Base-by-base conservation (phyloP, 2,888 invertebrate genomes). In the Stratiomys singularior region DNA sequence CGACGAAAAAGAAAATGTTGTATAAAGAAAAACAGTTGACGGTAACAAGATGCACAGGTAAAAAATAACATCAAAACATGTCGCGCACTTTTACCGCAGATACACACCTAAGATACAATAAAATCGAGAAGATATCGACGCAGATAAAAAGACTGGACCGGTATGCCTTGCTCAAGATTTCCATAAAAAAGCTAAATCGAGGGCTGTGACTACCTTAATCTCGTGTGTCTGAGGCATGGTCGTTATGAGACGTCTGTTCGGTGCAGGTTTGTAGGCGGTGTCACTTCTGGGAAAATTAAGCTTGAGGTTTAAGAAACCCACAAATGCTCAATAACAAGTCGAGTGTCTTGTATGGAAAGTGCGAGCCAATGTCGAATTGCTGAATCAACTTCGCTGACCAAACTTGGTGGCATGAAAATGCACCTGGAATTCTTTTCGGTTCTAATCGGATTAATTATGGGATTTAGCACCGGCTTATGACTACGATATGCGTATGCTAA, bases 1-100 rank as follows among this genome's bases (percentile, higher is more conserved):
- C 52, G 52, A 13, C 52, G 52, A 15, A 18, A 13, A 13, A 52
- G 2, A 52, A 52, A 4, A 13, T 4, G 15, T 18, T 52, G 15
- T 18, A 21, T 60, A 60, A 60, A 60, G 37, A 37, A 1, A 60
- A n/a, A 23, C 21, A 60, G 21, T 23, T 60, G 58, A 13, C 23
- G 58, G 58, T 9, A 25, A 25, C 18, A 18, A 25, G 58, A 60
- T 5, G 25, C 4, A 5, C 58, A 60, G 23, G 25, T 25, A 7
- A 60, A 13, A 60, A 60, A 23, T 60, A 5, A 25, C 7, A 60
- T 60, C 58, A 25, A 25, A 66, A 30, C 66, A 66, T 27, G 66
- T 66, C 27, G 66, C 52, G 66, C 66, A 66, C 66, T 66, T 66
- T 66, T 66, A 66, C 44, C 21, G 37, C n/a, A 37, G 63, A 28